Evolutionary conservation across 2,113 vertebrate genomes (phyloP).

Genomic region (Stomatorhinus ivindoensis): DNA sequence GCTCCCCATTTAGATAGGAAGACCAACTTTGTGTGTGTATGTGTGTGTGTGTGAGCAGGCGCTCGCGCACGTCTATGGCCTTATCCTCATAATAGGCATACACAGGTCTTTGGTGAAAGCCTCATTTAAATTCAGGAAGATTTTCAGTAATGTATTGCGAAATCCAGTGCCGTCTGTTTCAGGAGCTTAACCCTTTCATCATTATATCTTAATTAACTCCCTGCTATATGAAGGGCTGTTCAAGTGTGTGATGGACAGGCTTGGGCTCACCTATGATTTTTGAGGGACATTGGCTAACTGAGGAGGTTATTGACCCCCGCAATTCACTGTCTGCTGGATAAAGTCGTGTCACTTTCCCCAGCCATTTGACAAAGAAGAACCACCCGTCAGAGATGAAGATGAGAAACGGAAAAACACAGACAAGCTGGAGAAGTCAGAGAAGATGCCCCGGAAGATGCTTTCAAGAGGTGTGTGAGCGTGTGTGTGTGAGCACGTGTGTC

Average conservation of each 20-base stretch:
- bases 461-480: slow-evolving; percentile 70
- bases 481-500: neutral
- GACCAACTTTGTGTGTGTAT: slow-evolving; percentile 24
- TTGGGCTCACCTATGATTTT: neutral
- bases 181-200: neutral
- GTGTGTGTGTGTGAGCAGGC: slow-evolving; percentile 31
- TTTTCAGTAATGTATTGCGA: slow-evolving; percentile 26
- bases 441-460: slow-evolving; percentile 81
- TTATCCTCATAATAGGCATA: slow-evolving; percentile 20
- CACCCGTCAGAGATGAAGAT: slow-evolving; percentile 77
- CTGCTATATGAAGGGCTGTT: neutral
- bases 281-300: no score
- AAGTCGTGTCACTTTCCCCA: slow-evolving; percentile 69
- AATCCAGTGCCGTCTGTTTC: slow-evolving; percentile 31
- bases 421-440: slow-evolving; percentile 71
- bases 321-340: slow-evolving; percentile 65
- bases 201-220: neutral
- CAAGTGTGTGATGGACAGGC: slow-evolving; percentile 9
- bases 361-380: slow-evolving; percentile 78
- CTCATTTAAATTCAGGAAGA: slow-evolving; percentile 14
- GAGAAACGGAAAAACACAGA: slow-evolving; percentile 68
- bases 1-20: no score
- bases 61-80: slow-evolving; percentile 24
- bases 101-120: slow-evolving; percentile 1
- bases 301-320: neutral